Percentiles rank a stretch among this genome's conserved stretches.
These are phyloP conservation scores for Cephus spinipes DNA, from an alignment of 2,888 invertebrate genomes.

Conservation along the genomic window DNA sequence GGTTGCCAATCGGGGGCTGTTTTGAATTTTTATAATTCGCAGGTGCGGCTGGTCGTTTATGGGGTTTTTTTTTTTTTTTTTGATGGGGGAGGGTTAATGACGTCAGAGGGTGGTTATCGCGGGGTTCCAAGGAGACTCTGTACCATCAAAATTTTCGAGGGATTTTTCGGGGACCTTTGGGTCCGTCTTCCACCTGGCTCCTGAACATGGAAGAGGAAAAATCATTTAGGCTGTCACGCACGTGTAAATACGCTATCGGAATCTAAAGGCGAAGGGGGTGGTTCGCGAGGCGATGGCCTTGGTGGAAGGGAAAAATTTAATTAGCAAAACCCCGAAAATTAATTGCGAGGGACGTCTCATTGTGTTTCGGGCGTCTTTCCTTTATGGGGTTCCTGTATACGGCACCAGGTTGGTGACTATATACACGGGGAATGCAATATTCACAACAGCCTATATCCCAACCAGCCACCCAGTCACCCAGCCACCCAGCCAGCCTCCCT, in stretches of 20 bases:
- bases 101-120: too few species aligned
- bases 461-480: conserved; percentile 33
- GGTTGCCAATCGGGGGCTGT: too few species aligned
- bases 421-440: conserved; percentile 64
- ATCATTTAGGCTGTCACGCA: neutral
- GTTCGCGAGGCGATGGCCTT: conserved; percentile 9
- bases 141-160: neutral
- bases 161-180: neutral
- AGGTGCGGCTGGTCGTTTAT: neutral
- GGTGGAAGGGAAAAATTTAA: conserved; percentile 58
- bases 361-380: conserved; percentile 36
- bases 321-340: conserved; percentile 64
- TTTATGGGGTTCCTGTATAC: neutral
- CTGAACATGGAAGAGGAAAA: neutral
- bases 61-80: accelerated
- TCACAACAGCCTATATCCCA: conserved; percentile 60
- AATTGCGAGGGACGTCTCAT: conserved; percentile 62
- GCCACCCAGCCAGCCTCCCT: conserved; percentile 33
- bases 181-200: neutral
- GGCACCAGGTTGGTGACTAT: conserved; percentile 35
- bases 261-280: conserved; percentile 13
- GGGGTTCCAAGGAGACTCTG: too few species aligned
- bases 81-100: too few species aligned
- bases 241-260: neutral
- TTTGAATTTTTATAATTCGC: too few species aligned